Base-by-base conservation (phyloP, 2,113 vertebrate genomes). In the Gnathonemus longibarbis region DNA sequence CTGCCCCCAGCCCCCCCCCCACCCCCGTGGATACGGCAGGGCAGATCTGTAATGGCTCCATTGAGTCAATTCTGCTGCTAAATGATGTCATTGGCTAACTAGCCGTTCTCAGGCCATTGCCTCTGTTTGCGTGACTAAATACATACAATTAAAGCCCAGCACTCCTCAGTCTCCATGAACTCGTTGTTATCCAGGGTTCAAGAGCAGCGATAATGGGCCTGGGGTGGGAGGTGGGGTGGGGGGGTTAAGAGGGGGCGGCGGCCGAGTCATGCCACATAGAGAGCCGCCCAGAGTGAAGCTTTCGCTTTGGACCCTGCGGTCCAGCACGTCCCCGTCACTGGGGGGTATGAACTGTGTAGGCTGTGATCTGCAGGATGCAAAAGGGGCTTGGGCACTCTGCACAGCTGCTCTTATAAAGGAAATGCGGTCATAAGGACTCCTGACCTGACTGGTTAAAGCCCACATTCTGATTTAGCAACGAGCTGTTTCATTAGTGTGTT, bases 81-180 rank as follows among this genome's bases (percentile, higher is more conserved):
- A 97, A 96, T 97, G 96, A 98, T 98, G 97, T 98, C 97, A 98
- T 97, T 96, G 95, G 97, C 97, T 98, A 98, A 97, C 97, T 97
- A 97, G 97, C 96, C 97, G 96, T 99, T 98, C 98, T 97, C 98
- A 98, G 97, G 97, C 97, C 97, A 98, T 97, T 97, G 97, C 97
- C 96, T 97, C 97, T 97, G 98, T 98, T 98, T 99, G 98, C 97
- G 98, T 99, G 98, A 99, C 98, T 99, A 99, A 99, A 98, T 98
- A 98, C 98, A 98, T 97, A 99, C 98, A 99, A 99, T 99, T 99
- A 99, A 97, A 97, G 96, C 97, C 95, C 95, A 97, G 97, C 97
- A 97, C 97, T 97, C 98, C 96, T 98, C 97, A 97, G 97, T 98
- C 97, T 97, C 97, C 96, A 95, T 98, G 98, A 98, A 98, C 97